Evolutionary conservation across 1,140 invertebrate species (phyloP), one percentile per base, ranked within the genome.

Genomic region (Orussus abietinus): DNA sequence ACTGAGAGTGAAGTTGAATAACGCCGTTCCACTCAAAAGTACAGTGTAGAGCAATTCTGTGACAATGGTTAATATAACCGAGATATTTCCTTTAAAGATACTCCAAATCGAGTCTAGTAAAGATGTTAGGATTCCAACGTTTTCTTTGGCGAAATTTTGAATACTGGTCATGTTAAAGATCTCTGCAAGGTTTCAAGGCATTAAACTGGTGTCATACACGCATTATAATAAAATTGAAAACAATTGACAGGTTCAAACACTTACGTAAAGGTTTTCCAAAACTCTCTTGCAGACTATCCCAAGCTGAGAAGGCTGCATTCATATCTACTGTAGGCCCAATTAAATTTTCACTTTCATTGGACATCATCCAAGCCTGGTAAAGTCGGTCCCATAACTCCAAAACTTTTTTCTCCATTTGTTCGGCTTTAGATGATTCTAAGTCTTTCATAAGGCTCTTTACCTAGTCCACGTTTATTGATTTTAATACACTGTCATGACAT

Each of bases 91-190:
- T 48, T 91, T 89, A 3, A 98, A 72, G 22, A 98, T 86, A 14
- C 82, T 76, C 92, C 92, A 98, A n/a, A 96, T 64, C 1, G 92
- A 95, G 49, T 95, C 90, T 3, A 94, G 77, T 3, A 97, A 85
- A 2, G 91, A 89, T 49, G 90, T 78, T 13, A 98, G 76, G 0
- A 87, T 94, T 17, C 91, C 93, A 29, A 97, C 80, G 71, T 99
- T 98, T 41, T 93, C 90, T 69, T 91, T 85, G 3, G 89, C 81
- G 74, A 96, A 93, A 22, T 81, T 79, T 45, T 87, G 79, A 41
- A 93, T 75, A 15, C 83, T 82, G 3, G 79, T 77, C 42, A 88
- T 73, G 69, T 90, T 85, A 46, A 92, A 81, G 36, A 86, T 66
- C 62, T 83, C 82, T 83, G 59, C 20, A 72, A 74, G 38, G 45